These are phyloP conservation scores for Drosophila nasuta DNA, from an alignment of 1,140 invertebrate species.

Conservation along the genomic window DNA sequence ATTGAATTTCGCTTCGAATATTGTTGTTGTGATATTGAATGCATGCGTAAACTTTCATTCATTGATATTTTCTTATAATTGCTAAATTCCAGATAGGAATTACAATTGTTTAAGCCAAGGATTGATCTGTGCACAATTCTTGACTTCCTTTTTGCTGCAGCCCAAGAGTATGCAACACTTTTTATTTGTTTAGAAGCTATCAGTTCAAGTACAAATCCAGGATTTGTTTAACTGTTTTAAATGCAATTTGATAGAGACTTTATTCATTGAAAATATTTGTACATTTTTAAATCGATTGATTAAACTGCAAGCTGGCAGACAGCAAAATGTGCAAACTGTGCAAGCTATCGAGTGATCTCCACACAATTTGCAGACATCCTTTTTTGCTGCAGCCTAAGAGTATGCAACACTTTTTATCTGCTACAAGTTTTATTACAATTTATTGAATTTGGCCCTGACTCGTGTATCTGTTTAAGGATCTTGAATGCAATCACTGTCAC, in stretches of 20 bases:
- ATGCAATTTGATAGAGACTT: too few species aligned
- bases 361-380: conserved; percentile 9
- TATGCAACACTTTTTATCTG: conserved; percentile 5
- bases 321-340: background rate
- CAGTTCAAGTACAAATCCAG: too few species aligned
- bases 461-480: conserved; percentile 37
- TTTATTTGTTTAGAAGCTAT: background rate
- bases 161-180: conserved; percentile 7
- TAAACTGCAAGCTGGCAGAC: conserved; percentile 31
- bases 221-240: too few species aligned
- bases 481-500: conserved; percentile 68
- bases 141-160: background rate
- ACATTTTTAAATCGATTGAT: conserved; percentile 41
- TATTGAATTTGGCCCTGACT: conserved; percentile 5
- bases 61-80: too few species aligned
- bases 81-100: too few species aligned
- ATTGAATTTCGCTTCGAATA: conserved; percentile 4
- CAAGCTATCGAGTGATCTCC: background rate
- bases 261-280: conserved; percentile 39
- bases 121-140: too few species aligned
- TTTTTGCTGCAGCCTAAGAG: too few species aligned
- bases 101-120: too few species aligned
- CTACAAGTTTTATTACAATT: conserved; percentile 1
- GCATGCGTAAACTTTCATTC: conserved; percentile 18
- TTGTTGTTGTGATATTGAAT: conserved; percentile 41